Conservation (phyloP, 2,113 vertebrate genomes). For the Carollia perspicillata region DNA sequence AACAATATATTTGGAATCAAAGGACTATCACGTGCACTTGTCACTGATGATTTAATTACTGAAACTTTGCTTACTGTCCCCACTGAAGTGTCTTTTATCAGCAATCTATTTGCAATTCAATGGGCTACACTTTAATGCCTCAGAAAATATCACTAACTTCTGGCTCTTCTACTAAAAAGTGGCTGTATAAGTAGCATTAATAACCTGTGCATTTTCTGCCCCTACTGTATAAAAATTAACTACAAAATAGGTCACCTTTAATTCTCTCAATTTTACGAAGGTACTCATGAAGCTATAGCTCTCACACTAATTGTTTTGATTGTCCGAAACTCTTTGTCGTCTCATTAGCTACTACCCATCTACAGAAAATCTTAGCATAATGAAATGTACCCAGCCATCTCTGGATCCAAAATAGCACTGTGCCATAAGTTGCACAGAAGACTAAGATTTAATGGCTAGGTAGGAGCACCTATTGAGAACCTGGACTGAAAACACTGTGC, state of each 20-base stretch:
- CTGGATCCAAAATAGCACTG: neutral
- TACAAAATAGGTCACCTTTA: constrained; percentile 24
- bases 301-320: neutral
- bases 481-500: neutral
- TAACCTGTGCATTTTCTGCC: neutral
- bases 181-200: neutral
- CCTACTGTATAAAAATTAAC: constrained; percentile 37
- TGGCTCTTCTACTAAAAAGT: neutral
- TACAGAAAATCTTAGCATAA: neutral
- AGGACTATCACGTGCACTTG: neutral
- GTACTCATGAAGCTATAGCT: neutral
- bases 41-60: neutral
- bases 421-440: neutral
- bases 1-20: neutral
- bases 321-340: constrained; percentile 19
- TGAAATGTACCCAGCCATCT: neutral
- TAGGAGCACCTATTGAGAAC: neutral
- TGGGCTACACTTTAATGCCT: neutral
- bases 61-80: neutral
- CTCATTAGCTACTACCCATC: neutral
- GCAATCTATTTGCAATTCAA: neutral
- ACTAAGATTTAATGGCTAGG: neutral
- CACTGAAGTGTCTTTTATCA: neutral
- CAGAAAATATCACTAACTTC: constrained; percentile 26
- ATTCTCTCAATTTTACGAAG: constrained; percentile 34